Evolutionary conservation across 1,140 invertebrate genomes (phyloP).

Genomic region (Zaprionus capensis): DNA sequence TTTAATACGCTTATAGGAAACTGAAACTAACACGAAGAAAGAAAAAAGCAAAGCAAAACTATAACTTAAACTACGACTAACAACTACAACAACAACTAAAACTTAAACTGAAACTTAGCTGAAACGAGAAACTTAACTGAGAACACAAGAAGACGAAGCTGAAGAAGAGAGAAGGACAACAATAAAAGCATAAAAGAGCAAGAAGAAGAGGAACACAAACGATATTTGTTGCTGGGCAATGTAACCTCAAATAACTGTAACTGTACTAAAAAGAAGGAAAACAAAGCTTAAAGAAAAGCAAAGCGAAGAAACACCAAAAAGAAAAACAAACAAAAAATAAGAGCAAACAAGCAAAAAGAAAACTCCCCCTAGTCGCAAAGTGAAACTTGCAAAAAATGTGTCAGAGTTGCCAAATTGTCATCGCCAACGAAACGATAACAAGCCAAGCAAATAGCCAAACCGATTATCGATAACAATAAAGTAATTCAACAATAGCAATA

Average conservation of each 20-base stretch:
- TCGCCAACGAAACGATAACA: slow-evolving; percentile 2
- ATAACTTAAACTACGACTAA: slow-evolving; percentile 6
- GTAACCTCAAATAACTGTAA: slow-evolving; percentile 2
- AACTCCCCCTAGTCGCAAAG: neutral
- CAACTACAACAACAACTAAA: slow-evolving; percentile 1
- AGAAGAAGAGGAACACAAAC: neutral
- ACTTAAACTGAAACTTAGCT: slow-evolving; percentile 13
- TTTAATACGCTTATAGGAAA: slow-evolving; percentile 34
- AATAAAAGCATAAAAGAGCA: neutral
- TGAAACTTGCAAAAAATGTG: slow-evolving; percentile 7
- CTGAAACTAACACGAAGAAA: slow-evolving; percentile 29
- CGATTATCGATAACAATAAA: slow-evolving; percentile 5
- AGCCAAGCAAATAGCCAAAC: slow-evolving; percentile 18
- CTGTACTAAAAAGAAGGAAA: neutral
- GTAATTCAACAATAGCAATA: slow-evolving; percentile 1
- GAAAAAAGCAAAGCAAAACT: slow-evolving; percentile 1
- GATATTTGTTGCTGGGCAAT: neutral
- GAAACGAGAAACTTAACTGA: slow-evolving; percentile 14
- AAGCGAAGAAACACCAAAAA: neutral
- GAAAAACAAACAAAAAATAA: neutral
- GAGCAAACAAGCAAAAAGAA: neutral
- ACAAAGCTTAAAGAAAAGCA: neutral
- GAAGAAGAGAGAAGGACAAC: neutral
- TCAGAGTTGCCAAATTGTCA: slow-evolving; percentile 40
- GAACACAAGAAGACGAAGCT: neutral